Evolutionary conservation across 2,888 invertebrate species (phyloP).

Genomic region (Zeuzera pyrina): DNA sequence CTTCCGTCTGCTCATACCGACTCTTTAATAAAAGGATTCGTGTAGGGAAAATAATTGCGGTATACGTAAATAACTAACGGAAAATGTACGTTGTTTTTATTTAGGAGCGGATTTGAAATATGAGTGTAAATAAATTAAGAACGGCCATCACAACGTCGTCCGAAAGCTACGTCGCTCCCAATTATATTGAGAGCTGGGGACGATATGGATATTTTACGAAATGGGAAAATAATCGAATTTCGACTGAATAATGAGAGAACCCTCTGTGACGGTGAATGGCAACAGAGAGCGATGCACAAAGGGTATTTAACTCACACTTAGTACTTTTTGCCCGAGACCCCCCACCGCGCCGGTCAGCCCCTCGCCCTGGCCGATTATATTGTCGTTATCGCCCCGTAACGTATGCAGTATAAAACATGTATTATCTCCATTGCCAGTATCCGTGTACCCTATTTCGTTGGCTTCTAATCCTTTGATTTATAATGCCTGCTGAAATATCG

Average conservation of each 20-base stretch:
- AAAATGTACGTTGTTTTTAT: no score
- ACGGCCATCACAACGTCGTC: slow-evolving; percentile 39
- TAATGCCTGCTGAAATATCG: slow-evolving; percentile 60
- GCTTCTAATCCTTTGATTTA: slow-evolving; percentile 69
- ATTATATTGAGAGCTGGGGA: slow-evolving; percentile 66
- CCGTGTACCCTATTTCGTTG: slow-evolving; percentile 50
- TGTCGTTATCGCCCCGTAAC: slow-evolving; percentile 66
- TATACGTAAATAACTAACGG: slow-evolving; percentile 11
- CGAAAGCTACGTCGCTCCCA: slow-evolving; percentile 59
- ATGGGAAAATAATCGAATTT: slow-evolving; percentile 74
- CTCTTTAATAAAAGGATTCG: slow-evolving; percentile 49
- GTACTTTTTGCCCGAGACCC: slow-evolving; percentile 59
- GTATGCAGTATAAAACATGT: slow-evolving; percentile 68
- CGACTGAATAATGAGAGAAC: slow-evolving; percentile 69
- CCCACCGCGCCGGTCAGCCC: slow-evolving; percentile 37
- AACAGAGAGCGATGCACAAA: slow-evolving; percentile 60
- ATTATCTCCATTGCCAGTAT: slow-evolving; percentile 63
- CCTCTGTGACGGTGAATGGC: slow-evolving; percentile 61
- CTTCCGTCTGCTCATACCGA: slow-evolving; percentile 59
- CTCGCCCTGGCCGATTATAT: slow-evolving; percentile 48
- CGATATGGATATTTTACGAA: slow-evolving; percentile 69
- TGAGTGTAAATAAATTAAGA: slow-evolving; percentile 49
- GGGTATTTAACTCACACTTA: slow-evolving; percentile 72
- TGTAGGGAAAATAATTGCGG: slow-evolving; percentile 9
- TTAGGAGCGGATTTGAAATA: slow-evolving; percentile 16